phyloP scores from a whole-genome alignment of 2,888 invertebrate genomes.

The Cheilosia urbana region DNA sequence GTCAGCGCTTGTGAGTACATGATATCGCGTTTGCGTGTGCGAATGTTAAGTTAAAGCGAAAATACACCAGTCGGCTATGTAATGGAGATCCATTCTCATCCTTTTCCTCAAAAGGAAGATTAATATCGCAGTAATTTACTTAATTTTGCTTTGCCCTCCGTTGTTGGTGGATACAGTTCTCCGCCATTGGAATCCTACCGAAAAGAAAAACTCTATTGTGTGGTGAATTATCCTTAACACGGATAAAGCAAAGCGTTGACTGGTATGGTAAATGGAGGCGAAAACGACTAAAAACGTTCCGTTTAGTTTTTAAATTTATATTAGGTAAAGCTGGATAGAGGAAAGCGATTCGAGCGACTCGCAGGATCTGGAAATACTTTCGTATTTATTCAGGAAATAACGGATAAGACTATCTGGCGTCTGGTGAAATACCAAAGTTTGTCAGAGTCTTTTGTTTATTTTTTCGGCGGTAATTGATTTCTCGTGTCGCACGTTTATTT shows the following conservation, averaged over 20 bases:
- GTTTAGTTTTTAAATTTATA: slow-evolving; percentile 62
- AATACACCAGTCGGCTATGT: background rate
- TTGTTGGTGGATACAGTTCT: background rate
- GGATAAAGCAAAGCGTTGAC: background rate
- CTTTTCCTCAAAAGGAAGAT: slow-evolving; percentile 47
- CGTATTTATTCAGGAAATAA: slow-evolving; percentile 34
- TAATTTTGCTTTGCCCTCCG: slow-evolving; percentile 34
- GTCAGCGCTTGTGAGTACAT: slow-evolving; percentile 15
- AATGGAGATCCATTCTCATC: slow-evolving; percentile 10
- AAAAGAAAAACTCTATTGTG: slow-evolving; percentile 32
- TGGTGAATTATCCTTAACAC: slow-evolving; percentile 42
- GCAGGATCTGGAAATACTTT: slow-evolving; percentile 32
- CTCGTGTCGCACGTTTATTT: slow-evolving; percentile 69
- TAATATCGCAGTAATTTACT: slow-evolving; percentile 63
- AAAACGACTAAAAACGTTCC: slow-evolving; percentile 54
- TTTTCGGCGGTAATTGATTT: slow-evolving; percentile 64
- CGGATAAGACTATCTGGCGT: slow-evolving; percentile 51
- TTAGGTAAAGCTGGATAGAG: slow-evolving; percentile 14
- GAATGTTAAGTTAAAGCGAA: slow-evolving; percentile 12
- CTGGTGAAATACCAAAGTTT: slow-evolving; percentile 41
- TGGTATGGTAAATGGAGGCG: slow-evolving; percentile 18
- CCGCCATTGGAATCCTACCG: background rate
- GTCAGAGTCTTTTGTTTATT: slow-evolving; percentile 6
- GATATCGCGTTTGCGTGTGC: slow-evolving; percentile 37
- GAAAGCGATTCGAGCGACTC: slow-evolving; percentile 12